Percentiles rank a stretch among this genome's conserved stretches.
phyloP scores from a whole-genome alignment of 2,888 invertebrate genomes.

The Perizoma flavofasciatum region DNA sequence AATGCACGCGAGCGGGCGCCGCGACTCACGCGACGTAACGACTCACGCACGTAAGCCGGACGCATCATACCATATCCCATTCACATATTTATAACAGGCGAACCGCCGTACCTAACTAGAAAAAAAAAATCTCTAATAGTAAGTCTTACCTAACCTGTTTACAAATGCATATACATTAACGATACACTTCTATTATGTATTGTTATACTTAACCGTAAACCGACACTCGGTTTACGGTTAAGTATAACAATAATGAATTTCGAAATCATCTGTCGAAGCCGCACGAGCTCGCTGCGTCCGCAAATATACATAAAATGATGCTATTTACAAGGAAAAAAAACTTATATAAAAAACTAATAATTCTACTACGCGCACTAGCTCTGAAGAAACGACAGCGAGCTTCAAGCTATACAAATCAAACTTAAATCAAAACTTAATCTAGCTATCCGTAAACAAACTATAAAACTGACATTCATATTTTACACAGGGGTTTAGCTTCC shows the following conservation, averaged over 20 bases:
- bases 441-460: slow-evolving; percentile 16
- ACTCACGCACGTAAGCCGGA: slow-evolving; percentile 5
- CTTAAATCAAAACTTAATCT: slow-evolving; percentile 24
- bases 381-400: slow-evolving; percentile 22
- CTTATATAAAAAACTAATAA: slow-evolving; percentile 31
- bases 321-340: slow-evolving; percentile 36
- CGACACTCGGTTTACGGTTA: too few species aligned
- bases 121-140: slow-evolving; percentile 73
- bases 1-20: slow-evolving; percentile 24
- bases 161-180: slow-evolving; percentile 81
- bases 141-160: slow-evolving; percentile 76
- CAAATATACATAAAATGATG: slow-evolving; percentile 33
- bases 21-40: slow-evolving; percentile 36
- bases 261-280: slow-evolving; percentile 19
- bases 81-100: slow-evolving; percentile 28
- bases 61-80: slow-evolving; percentile 16
- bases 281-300: slow-evolving; percentile 22
- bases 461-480: slow-evolving; percentile 18
- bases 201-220: slow-evolving; percentile 43
- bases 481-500: slow-evolving; percentile 1
- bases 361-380: slow-evolving; percentile 36
- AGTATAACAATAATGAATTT: slow-evolving; percentile 50
- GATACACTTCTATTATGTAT: slow-evolving; percentile 78
- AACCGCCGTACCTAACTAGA: slow-evolving; percentile 57
- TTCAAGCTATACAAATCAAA: slow-evolving; percentile 25